These are phyloP conservation scores for Rhinatrema bivittatum DNA, from an alignment of 2,797 vertebrate species.

Conservation along the genomic window DNA sequence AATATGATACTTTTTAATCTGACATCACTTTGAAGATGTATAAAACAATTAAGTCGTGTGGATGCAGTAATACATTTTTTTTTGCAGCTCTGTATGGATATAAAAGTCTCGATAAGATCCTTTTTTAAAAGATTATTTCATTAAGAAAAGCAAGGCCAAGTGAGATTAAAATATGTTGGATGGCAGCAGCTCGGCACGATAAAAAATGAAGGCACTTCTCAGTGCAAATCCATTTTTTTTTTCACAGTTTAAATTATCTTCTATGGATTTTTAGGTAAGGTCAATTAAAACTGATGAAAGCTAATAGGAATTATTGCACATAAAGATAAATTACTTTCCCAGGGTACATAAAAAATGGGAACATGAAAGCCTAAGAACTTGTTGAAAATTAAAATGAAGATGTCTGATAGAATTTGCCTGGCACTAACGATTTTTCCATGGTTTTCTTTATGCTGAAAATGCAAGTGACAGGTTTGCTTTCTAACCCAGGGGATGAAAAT, in stretches of 20 bases:
- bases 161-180: neutral
- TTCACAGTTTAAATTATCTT: neutral
- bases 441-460: neutral
- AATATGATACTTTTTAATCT: neutral
- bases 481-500: neutral
- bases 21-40: neutral
- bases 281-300: neutral
- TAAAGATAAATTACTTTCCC: neutral
- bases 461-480: neutral
- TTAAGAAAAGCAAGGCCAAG: neutral
- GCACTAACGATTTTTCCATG: neutral
- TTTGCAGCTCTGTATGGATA: neutral
- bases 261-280: neutral
- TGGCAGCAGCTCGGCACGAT: neutral
- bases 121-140: fast-evolving
- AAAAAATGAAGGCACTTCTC: too few relatives aligned
- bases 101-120: neutral
- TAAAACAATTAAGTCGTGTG: neutral
- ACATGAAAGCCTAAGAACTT: neutral
- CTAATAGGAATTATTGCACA: neutral
- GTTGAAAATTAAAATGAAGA: neutral
- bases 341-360: too few relatives aligned
- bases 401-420: constrained; percentile 5
- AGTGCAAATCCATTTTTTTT: too few relatives aligned
- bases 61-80: neutral